Conservation (phyloP, 2,113 vertebrate species). For the Mugil cephalus region DNA sequence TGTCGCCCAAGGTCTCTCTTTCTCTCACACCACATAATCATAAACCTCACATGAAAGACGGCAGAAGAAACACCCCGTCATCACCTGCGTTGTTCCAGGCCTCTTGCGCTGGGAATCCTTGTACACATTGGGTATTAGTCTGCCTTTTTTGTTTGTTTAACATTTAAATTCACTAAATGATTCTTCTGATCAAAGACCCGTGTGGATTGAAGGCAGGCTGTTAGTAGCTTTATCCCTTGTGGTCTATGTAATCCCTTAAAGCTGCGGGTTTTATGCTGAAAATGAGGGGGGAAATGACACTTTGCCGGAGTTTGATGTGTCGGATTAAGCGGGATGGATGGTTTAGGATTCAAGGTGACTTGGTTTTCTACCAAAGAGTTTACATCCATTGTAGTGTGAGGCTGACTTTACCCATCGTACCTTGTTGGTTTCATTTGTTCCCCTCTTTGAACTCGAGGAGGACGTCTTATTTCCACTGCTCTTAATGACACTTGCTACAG, state of each 20-base stretch:
- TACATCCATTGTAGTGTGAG: too few species aligned
- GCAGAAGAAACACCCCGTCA: constrained; percentile 41
- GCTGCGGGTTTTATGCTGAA: constrained; percentile 11
- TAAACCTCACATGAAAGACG: constrained; percentile 60
- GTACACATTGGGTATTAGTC: background rate
- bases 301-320: constrained; percentile 32
- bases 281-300: constrained; percentile 2
- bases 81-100: constrained; percentile 54
- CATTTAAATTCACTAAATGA: background rate
- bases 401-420: too few species aligned
- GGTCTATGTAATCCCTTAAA: constrained; percentile 3
- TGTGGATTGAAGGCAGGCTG: background rate
- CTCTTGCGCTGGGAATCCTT: constrained; percentile 6
- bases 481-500: background rate
- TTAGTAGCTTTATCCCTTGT: background rate
- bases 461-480: too few species aligned
- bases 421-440: background rate
- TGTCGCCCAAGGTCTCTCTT: constrained; percentile 62
- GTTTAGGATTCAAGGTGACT: background rate
- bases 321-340: constrained; percentile 9
- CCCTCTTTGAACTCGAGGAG: too few species aligned
- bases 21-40: constrained; percentile 67
- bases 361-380: background rate
- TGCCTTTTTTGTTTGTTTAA: background rate
- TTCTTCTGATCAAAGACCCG: background rate